These are phyloP conservation scores for Parazoanthus darwini DNA, from an alignment of 92 coral and sea anemone genomes.

Conservation along the genomic window DNA sequence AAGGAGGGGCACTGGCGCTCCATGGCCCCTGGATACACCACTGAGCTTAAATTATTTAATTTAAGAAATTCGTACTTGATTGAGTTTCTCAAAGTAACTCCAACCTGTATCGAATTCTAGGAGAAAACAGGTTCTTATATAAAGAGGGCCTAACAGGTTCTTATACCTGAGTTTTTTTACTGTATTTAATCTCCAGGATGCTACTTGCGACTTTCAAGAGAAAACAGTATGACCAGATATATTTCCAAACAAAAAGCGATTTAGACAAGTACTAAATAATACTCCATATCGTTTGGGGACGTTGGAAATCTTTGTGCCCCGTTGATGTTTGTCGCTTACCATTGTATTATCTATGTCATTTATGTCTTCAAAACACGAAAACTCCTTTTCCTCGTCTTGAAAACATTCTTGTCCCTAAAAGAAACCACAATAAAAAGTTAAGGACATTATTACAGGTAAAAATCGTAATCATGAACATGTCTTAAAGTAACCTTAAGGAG, in stretches of 20 bases:
- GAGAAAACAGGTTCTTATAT: too few species aligned
- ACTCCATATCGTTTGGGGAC: not conserved
- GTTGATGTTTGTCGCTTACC: slow-evolving; percentile 2
- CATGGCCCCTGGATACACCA: too few species aligned
- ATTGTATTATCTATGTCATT: not conserved
- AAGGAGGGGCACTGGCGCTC: too few species aligned
- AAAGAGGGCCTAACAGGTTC: too few species aligned
- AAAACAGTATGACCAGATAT: not conserved
- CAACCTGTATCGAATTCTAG: too few species aligned
- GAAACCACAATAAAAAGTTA: not conserved
- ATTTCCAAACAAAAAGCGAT: not conserved
- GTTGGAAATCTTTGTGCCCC: not conserved
- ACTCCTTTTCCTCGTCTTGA: not conserved
- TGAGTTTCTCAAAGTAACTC: too few species aligned
- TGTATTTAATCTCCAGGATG: not conserved
- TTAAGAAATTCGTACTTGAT: too few species aligned
- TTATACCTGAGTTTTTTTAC: too few species aligned
- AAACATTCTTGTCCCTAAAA: slow-evolving; percentile 3
- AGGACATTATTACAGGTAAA: too few species aligned
- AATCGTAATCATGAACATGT: slow-evolving; percentile 3
- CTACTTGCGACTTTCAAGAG: not conserved
- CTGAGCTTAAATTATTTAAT: too few species aligned
- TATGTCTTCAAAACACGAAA: slow-evolving; percentile 6
- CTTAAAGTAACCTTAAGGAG: slow-evolving; percentile 4
- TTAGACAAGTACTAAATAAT: not conserved